Base-by-base conservation (phyloP, 2,888 invertebrate genomes). In the Athalia circularis region DNA sequence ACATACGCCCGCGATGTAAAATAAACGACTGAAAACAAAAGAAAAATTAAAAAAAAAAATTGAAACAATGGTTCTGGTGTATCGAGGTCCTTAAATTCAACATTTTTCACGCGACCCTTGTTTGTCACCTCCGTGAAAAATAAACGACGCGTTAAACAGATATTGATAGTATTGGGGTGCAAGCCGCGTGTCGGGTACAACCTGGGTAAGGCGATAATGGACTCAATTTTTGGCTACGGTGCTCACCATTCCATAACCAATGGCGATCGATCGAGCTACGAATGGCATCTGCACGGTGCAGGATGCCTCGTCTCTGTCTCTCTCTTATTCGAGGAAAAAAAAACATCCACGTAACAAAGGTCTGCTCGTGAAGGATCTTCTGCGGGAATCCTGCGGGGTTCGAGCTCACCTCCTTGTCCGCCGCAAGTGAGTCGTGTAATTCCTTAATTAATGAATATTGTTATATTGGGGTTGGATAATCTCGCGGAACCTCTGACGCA, bases 141-240 rank as follows among this genome's bases (percentile, higher is more conserved):
- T 80, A 86, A 85, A 84, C 82, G 86, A 84, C 81, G 85, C 83
- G 86, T 85, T 85, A 85, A 86, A 86, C 84, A 84, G 85, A 86
- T 85, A 86, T 86, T 83, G 83, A 84, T 86, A 82, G 82, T 82
- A 82, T 80, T 82, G 80, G 82, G 83, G 81, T 83, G 82, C 13
- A 4, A 54, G 59, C 13, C 70, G 7, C 45, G 70, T 47, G 8
- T 72, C n/a, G 9, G 47, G 8, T 59, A 72, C 13, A 72, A 59
- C 82, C 84, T 85, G 86, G 84, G 82, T 82, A 81, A 82, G 79
- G 82, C 83, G 85, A 86, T 86, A 86, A 86, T 85, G 84, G 85
- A 85, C 84, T 84, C 84, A 82, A 85, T 85, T 83, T 84, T 82
- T 84, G 82, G 84, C 84, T 83, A 77, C 52, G 70, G 57, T 72